A percentile compares a stretch with the other conserved stretches of the same genome.
These are phyloP conservation scores for Emydocephalus ijimae DNA, from an alignment of 2,113 vertebrate species.

Conservation along the genomic window DNA sequence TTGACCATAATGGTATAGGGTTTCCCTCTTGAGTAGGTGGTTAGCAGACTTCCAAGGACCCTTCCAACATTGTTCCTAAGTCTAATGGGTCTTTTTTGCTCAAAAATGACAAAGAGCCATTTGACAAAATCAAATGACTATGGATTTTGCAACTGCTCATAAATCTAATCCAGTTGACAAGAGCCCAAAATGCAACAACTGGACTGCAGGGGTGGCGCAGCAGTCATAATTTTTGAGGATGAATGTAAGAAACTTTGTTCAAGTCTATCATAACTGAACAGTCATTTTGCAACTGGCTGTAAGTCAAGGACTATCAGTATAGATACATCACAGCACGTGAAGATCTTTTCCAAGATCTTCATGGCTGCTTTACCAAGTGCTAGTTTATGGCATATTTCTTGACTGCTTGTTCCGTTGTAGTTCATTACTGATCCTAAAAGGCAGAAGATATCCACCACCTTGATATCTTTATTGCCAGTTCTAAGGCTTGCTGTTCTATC, in stretches of 20 bases:
- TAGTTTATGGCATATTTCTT: not conserved
- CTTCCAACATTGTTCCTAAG: not conserved
- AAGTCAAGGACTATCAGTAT: not conserved
- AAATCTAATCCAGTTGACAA: not conserved
- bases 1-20: not conserved
- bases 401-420: not conserved
- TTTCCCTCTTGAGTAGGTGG: not conserved
- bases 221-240: not conserved
- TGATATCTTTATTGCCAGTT: not conserved
- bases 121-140: not conserved
- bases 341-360: not conserved
- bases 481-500: not conserved
- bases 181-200: not conserved
- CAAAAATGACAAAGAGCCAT: not conserved
- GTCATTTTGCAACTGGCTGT: too few relatives aligned
- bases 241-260: too few relatives aligned
- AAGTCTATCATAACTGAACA: too few relatives aligned
- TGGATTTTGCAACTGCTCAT: not conserved
- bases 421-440: not conserved
- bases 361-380: not conserved
- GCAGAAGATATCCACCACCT: not conserved
- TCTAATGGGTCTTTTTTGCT: not conserved
- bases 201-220: not conserved
- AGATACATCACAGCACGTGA: not conserved
- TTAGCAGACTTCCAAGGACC: not conserved